Conservation (phyloP, 2,797 vertebrate genomes). For the Clarias fuscus region DNA sequence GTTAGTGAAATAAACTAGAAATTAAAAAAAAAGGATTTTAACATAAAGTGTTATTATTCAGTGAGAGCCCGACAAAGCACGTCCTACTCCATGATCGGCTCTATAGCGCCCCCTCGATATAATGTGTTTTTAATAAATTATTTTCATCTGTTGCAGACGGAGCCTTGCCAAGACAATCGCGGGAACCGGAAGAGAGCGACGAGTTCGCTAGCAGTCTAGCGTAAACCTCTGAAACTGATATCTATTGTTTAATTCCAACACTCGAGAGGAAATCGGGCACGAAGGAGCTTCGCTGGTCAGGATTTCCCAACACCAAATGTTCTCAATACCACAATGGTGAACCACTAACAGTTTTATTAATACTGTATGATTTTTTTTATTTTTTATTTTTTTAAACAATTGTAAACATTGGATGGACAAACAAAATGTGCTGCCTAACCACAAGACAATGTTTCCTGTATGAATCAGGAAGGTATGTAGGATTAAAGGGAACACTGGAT, state of each 20-base stretch:
- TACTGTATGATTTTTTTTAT: neutral
- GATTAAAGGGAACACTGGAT: neutral
- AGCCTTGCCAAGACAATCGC: constrained; percentile 17
- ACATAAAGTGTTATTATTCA: no score
- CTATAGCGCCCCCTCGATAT: no score
- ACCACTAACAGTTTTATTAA: neutral
- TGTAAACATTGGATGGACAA: neutral
- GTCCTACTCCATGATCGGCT: no score
- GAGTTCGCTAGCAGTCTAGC: constrained; percentile 63
- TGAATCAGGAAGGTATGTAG: neutral
- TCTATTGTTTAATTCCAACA: neutral
- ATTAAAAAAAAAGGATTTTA: no score
- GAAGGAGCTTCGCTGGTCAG: neutral
- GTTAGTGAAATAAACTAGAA: no score
- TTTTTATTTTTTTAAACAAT: neutral
- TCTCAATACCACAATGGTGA: constrained; percentile 21
- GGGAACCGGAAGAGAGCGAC: constrained; percentile 76
- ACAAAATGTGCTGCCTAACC: neutral
- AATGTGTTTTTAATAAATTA: neutral
- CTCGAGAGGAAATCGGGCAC: neutral
- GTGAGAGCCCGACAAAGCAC: no score
- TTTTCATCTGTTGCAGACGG: constrained; percentile 62
- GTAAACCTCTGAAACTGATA: neutral
- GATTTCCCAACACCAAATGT: constrained; percentile 11
- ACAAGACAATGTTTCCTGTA: neutral